phyloP scores from a whole-genome alignment of 2,797 vertebrate species.

The Hipposideros larvatus region DNA sequence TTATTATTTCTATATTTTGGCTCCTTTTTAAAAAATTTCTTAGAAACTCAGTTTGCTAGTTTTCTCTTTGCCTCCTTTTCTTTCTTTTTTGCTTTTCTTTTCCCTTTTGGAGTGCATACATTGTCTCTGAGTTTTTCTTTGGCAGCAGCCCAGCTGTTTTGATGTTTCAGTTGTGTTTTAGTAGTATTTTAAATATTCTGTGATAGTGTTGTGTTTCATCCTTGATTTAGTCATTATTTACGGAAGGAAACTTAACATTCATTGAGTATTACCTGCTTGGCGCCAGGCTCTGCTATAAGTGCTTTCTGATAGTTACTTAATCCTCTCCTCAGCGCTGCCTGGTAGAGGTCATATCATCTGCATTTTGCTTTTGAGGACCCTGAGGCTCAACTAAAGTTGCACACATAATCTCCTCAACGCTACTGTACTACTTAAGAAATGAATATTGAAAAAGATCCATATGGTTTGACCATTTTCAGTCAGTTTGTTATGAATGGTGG shows the following conservation, averaged over 20 bases:
- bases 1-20: slow-evolving; percentile 50
- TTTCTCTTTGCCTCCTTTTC: slow-evolving; percentile 40
- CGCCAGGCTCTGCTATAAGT: neutral
- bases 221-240: too few species aligned
- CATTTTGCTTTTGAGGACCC: neutral
- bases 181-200: too few species aligned
- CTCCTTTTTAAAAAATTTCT: neutral
- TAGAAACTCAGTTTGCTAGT: neutral
- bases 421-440: neutral
- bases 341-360: neutral
- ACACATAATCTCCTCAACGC: neutral
- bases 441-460: neutral
- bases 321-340: neutral
- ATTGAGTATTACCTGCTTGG: neutral
- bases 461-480: neutral
- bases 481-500: neutral
- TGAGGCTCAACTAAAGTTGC: neutral
- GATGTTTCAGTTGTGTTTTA: too few species aligned
- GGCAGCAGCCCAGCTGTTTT: too few species aligned
- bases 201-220: too few species aligned
- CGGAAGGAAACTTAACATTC: too few species aligned
- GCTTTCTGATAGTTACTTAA: neutral
- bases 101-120: too few species aligned
- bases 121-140: too few species aligned
- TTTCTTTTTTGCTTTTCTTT: slow-evolving; percentile 40